Percentiles rank a stretch among this genome's conserved stretches.
These are phyloP conservation scores for Platyrinchus mystaceus DNA, from an alignment of 2,797 vertebrate genomes.

Conservation along the genomic window DNA sequence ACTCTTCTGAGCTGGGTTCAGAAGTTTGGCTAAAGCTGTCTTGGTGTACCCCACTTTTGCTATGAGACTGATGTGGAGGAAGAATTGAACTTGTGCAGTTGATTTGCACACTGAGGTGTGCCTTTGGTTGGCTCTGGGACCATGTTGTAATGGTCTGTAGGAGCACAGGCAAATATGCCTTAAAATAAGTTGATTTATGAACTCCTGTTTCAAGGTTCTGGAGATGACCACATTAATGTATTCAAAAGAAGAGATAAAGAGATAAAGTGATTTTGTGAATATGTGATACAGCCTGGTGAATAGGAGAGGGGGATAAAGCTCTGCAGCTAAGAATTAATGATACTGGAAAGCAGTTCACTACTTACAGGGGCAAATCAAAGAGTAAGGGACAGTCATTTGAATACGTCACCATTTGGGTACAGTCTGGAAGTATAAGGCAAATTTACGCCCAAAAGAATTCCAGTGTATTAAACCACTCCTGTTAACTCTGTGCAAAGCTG, in stretches of 20 bases:
- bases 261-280: background rate
- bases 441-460: background rate
- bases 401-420: accelerated
- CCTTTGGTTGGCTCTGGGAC: background rate
- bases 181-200: background rate
- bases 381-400: background rate
- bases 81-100: background rate
- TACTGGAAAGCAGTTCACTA: background rate
- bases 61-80: background rate
- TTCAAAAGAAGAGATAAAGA: background rate
- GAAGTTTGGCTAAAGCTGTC: background rate
- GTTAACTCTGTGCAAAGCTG: background rate
- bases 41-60: background rate
- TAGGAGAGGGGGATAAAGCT: background rate
- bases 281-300: background rate
- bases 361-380: background rate
- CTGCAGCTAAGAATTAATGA: background rate
- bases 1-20: background rate
- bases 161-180: background rate
- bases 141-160: background rate
- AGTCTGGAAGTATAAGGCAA: background rate
- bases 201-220: background rate
- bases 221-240: background rate
- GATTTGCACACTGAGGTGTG: background rate
- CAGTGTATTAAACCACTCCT: background rate